Conservation (phyloP, 2,888 invertebrate genomes). For the Scelioninae gen. 1 region DNA sequence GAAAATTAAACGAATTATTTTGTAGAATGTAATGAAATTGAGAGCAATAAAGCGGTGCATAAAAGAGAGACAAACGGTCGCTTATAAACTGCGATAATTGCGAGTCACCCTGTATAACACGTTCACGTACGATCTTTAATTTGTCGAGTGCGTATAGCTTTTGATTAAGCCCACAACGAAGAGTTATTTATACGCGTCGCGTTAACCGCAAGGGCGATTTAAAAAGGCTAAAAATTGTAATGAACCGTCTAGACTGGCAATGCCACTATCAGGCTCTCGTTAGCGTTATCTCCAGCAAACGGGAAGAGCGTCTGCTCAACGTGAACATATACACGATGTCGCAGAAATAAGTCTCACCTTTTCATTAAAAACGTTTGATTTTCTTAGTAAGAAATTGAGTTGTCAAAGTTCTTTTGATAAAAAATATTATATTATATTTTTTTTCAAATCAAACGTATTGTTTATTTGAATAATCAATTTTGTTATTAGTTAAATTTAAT, state of each 20-base stretch:
- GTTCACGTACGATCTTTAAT: slow-evolving; percentile 65
- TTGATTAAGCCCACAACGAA: slow-evolving; percentile 61
- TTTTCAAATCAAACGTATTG: too few species aligned
- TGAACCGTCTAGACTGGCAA: slow-evolving; percentile 82
- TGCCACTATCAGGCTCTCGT: slow-evolving; percentile 82
- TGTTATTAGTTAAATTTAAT: too few species aligned
- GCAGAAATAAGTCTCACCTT: not conserved
- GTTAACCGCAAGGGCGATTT: slow-evolving; percentile 73
- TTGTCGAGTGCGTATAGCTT: slow-evolving; percentile 63
- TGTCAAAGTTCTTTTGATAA: too few species aligned
- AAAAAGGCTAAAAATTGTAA: slow-evolving; percentile 80
- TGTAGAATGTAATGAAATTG: not conserved
- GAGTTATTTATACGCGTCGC: slow-evolving; percentile 69
- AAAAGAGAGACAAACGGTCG: slow-evolving; percentile 6
- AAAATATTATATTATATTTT: too few species aligned
- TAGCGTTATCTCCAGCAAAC: slow-evolving; percentile 82
- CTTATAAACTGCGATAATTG: too few species aligned
- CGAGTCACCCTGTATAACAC: slow-evolving; percentile 41
- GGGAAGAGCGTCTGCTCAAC: slow-evolving; percentile 76
- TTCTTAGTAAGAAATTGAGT: too few species aligned
- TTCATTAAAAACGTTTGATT: too few species aligned
- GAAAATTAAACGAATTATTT: too few species aligned
- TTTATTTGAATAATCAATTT: too few species aligned
- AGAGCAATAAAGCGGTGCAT: too few species aligned
- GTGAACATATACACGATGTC: slow-evolving; percentile 52